Evolutionary conservation across 2,113 vertebrate genomes (phyloP), one percentile per base, ranked within the genome.

Genomic region (Nesogale talazaci): DNA sequence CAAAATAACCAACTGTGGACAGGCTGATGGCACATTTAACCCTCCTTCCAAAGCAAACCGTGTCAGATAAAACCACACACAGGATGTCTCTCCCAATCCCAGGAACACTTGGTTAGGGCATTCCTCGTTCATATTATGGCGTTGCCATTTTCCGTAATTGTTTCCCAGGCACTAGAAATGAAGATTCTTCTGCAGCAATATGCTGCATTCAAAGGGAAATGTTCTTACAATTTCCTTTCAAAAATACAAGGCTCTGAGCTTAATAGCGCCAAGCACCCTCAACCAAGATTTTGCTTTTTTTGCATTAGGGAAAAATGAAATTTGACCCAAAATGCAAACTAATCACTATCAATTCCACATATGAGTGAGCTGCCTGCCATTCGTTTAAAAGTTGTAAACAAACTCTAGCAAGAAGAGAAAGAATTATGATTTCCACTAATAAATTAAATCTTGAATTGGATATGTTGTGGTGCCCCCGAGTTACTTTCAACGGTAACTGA

Each of bases 401-500:
- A 94, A 88, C 25, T 82, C 23, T 61, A 91, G 83, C 88, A 89
- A 84, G 87, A 90, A 57, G 40, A 92, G 3, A 95, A 96, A 65
- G 59, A 94, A 89, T 52, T 83, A 29, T 29, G 25, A 90, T 80
- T 65, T 86, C 76, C 31, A 86, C 61, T 95, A 95, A 92, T 78
- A 93, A 89, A 97, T 94, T 92, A 94, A 86, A 95, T 94, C 87
- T 94, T 94, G 77, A 94, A 89, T 94, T 94, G 94, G 90, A 93
- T 40, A 92, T 87, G 93, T 86, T 72, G 46, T 91, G 90, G 65
- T 67, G 70, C 94, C 79, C 87, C 94, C 46, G 22, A 91, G 86
- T 95, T 93, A 95, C 96, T 96, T 94, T 81, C 92, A 95, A 75
- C 94, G 93, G 96, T 96, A 96, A 97, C 90, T 89, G 96, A 97